phyloP scores from a whole-genome alignment of 1,140 invertebrate genomes.

The Cydia fagiglandana region DNA sequence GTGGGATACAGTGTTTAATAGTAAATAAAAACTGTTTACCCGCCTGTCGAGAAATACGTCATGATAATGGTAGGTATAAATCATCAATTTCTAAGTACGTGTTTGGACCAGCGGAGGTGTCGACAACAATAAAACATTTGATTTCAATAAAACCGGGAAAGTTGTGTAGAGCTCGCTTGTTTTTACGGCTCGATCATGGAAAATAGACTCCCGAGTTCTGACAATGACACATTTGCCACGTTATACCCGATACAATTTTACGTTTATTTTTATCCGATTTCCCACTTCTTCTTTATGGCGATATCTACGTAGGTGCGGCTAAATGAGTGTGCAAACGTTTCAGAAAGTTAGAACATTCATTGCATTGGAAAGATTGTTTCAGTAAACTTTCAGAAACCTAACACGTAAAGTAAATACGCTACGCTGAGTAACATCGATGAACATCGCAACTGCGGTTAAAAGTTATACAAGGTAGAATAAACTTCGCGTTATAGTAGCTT shows the following conservation, averaged over 20 bases:
- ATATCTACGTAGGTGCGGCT: not conserved
- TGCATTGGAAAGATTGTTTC: constrained; percentile 13
- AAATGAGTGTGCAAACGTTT: constrained; percentile 2
- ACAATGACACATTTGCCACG: constrained; percentile 70
- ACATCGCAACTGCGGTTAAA: constrained; percentile 9
- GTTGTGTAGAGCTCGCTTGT: constrained; percentile 46
- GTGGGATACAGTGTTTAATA: too few relatives aligned
- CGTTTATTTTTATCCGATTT: constrained; percentile 65
- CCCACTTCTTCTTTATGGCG: constrained; percentile 52
- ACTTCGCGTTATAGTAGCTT: not conserved
- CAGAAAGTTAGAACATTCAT: not conserved
- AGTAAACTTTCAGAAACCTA: not conserved
- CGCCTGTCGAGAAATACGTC: too few relatives aligned
- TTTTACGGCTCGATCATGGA: constrained; percentile 59
- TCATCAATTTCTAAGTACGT: too few relatives aligned
- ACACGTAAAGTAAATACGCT: not conserved
- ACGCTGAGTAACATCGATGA: constrained; percentile 6
- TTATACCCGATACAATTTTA: constrained; percentile 62
- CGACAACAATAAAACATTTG: constrained; percentile 42
- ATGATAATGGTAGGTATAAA: too few relatives aligned
- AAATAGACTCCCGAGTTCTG: constrained; percentile 54
- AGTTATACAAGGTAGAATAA: not conserved
- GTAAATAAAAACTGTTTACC: too few relatives aligned
- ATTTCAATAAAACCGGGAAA: constrained; percentile 51
- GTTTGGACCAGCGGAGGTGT: not conserved